A percentile compares a stretch with the other conserved stretches of the same genome.
These are phyloP conservation scores for Nothobranchius kuhntae DNA, from an alignment of 2,113 vertebrate species.

Conservation along the genomic window DNA sequence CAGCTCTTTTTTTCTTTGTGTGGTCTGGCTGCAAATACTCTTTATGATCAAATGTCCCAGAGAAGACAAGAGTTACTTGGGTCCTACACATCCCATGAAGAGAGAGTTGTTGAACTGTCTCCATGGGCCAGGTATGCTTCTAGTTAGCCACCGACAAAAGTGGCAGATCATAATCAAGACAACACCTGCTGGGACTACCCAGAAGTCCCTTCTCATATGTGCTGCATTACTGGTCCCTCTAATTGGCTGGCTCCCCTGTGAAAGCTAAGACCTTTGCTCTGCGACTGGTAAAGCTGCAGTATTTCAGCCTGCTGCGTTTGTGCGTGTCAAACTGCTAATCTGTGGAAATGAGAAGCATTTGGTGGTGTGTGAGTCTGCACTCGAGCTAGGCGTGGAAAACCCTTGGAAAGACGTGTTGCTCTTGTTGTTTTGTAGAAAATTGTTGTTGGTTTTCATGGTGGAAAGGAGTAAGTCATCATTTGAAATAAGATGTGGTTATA, in stretches of 20 bases:
- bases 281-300: slow-evolving; percentile 34
- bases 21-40: background rate
- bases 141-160: slow-evolving; percentile 57
- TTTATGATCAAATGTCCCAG: slow-evolving; percentile 6
- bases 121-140: slow-evolving; percentile 49
- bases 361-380: background rate
- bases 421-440: slow-evolving; percentile 23
- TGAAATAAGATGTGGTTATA: slow-evolving; percentile 26
- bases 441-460: slow-evolving; percentile 8
- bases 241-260: slow-evolving; percentile 57
- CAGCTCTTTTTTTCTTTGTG: background rate
- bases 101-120: slow-evolving; percentile 7
- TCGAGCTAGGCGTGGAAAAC: background rate
- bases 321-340: slow-evolving; percentile 39
- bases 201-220: slow-evolving; percentile 71
- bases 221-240: slow-evolving; percentile 61
- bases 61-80: slow-evolving; percentile 1
- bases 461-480: slow-evolving; percentile 19
- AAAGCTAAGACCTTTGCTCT: slow-evolving; percentile 25
- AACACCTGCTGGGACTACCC: slow-evolving; percentile 75
- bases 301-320: slow-evolving; percentile 1
- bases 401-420: background rate
- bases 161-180: slow-evolving; percentile 74
- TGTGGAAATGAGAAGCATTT: slow-evolving; percentile 21
- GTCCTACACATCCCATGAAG: slow-evolving; percentile 21